Evolutionary conservation across 2,113 vertebrate species (phyloP), one percentile per base, ranked within the genome.

Genomic region (Rhynchomys soricoides): DNA sequence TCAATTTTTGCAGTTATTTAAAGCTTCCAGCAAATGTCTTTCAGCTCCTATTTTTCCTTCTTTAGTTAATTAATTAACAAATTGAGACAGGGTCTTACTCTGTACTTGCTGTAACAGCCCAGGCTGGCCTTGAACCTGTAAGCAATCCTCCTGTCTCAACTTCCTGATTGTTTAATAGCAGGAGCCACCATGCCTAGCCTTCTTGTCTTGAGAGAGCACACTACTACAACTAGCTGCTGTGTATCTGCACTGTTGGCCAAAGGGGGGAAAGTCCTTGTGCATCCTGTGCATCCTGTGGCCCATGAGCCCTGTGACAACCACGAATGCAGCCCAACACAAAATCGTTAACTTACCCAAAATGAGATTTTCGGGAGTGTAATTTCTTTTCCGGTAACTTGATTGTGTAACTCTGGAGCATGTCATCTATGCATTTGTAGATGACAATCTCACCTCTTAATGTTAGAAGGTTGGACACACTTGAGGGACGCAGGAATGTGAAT

Each of bases 11-110:
- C 40, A 34, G 52, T 55, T 59, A 74, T 89, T 89, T 91, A 68
- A 93, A 75, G 37, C 78, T 79, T 66, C 21, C 45, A 85, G 64
- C 55, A 86, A 85, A 55, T 52, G 50, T 62, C 89, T 92, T 94
- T 73, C 73, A 86, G 73, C 85, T 55, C 31, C 50, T 55, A 55
- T 52, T 52, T 2, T 1, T 21, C 15, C 5, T 52, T 19, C 17
- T 59, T 62, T 62, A 59, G 40, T 82, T 24, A 40, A 16, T 83
- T 40, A 57, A 59, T n/a, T 82, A 57, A 79, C 34, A 55, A 55
- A 40, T 64, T 29, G n/a, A 85, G 40, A 29, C 24, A 64, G n/a
- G n/a, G 7, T 85, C 57, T 64, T 26, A 85, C 7, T 64, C 22
- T 64, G 12, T 59, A 62, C 52, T 57, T 59, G 21, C 22, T 55